Percentiles rank a stretch among this genome's conserved stretches.
Conservation (phyloP, 2,113 vertebrate genomes). For the Ginglymostoma cirratum region DNA sequence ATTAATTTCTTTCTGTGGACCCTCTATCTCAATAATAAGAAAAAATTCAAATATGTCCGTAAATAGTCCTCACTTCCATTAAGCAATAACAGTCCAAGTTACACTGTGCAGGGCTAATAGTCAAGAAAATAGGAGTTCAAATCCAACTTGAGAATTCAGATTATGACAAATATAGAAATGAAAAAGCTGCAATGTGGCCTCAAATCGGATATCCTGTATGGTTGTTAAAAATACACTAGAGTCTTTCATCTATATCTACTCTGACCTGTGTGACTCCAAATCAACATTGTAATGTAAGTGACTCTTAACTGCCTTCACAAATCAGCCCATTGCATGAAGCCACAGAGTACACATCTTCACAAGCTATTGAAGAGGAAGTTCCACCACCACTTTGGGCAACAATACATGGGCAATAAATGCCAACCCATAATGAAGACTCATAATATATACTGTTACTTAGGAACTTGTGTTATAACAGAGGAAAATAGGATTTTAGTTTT, state of each 20-base stretch:
- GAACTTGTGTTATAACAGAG: no score
- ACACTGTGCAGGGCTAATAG: neutral
- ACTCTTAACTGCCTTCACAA: neutral
- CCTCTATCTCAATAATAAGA: neutral
- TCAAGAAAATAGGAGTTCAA: neutral
- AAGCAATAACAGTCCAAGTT: neutral
- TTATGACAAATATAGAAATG: neutral
- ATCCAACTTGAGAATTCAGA: neutral
- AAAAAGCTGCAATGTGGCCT: neutral
- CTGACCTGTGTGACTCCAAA: neutral
- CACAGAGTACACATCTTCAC: neutral
- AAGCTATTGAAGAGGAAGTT: neutral
- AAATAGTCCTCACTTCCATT: neutral
- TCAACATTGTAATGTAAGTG: neutral
- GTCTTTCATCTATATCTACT: neutral
- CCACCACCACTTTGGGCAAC: neutral
- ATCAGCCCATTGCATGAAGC: neutral
- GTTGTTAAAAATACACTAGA: neutral
- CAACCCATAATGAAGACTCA: neutral
- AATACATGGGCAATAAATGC: neutral
- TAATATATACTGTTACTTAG: no score
- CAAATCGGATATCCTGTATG: neutral
- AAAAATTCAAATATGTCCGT: neutral
- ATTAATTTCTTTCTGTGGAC: neutral
- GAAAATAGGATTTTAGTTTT: no score